Conservation (phyloP, 2,113 vertebrate genomes). For the Panthera leo region DNA sequence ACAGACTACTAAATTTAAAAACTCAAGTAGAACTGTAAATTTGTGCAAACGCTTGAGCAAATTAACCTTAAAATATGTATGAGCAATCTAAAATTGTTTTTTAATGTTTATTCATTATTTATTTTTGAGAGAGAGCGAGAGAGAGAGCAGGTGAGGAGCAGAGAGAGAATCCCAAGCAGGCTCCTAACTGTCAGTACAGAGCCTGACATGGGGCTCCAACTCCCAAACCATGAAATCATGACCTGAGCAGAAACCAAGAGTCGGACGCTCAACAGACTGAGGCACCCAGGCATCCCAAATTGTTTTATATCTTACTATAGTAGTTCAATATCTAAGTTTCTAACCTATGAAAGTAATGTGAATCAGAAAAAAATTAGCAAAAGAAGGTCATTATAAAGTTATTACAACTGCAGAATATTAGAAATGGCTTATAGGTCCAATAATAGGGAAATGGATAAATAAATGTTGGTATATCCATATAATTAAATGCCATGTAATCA, state of each 20-base stretch:
- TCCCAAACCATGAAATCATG: too few relatives aligned
- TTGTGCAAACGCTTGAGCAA: background rate
- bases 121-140: too few relatives aligned
- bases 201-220: too few relatives aligned
- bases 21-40: background rate
- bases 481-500: background rate
- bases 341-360: background rate
- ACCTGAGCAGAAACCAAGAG: too few relatives aligned
- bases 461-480: background rate
- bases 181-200: too few relatives aligned
- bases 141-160: too few relatives aligned
- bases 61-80: slow-evolving; percentile 4
- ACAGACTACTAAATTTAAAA: slow-evolving; percentile 35
- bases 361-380: slow-evolving; percentile 9
- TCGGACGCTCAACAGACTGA: too few relatives aligned
- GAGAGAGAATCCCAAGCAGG: too few relatives aligned
- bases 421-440: background rate
- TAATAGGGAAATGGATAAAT: background rate
- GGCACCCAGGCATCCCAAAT: background rate
- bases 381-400: background rate
- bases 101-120: too few relatives aligned
- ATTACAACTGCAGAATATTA: background rate
- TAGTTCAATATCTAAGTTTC: background rate
- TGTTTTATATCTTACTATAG: background rate
- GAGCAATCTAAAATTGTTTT: too few relatives aligned